phyloP scores from a whole-genome alignment of 2,113 vertebrate genomes.

The Helogale parvula region DNA sequence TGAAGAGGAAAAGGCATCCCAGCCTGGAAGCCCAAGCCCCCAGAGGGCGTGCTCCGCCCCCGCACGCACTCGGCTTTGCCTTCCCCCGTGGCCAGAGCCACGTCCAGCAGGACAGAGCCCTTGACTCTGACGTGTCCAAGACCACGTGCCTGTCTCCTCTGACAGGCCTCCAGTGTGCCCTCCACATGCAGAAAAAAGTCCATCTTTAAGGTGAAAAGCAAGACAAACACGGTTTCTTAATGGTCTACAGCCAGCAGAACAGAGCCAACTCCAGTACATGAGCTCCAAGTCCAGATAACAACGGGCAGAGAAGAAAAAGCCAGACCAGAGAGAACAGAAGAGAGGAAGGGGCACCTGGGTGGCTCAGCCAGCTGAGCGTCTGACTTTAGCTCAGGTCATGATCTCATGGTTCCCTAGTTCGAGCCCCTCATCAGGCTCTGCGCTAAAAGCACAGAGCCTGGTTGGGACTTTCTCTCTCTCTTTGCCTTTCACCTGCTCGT shows the following conservation, averaged over 20 bases:
- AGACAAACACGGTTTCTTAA: background rate
- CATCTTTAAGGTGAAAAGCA: background rate
- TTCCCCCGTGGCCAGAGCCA: background rate
- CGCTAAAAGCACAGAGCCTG: no score
- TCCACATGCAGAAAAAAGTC: background rate
- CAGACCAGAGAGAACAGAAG: background rate
- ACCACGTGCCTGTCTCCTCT: no score
- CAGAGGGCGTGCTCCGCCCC: rapidly evolving
- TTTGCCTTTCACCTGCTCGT: no score
- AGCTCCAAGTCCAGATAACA: background rate
- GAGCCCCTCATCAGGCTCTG: no score
- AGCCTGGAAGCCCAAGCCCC: no score
- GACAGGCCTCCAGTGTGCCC: background rate
- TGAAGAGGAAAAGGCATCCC: background rate
- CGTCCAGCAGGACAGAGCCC: background rate
- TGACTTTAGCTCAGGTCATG: no score
- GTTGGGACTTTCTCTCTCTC: no score
- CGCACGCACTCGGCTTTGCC: rapidly evolving
- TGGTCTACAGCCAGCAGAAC: background rate
- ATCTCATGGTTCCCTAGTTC: no score
- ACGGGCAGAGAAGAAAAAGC: background rate
- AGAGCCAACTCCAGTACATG: background rate
- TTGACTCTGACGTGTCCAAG: rapidly evolving
- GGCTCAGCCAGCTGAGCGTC: no score
- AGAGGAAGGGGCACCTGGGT: background rate